These are phyloP conservation scores for Ceraclea dissimilis DNA, from an alignment of 2,888 invertebrate species.

Conservation along the genomic window DNA sequence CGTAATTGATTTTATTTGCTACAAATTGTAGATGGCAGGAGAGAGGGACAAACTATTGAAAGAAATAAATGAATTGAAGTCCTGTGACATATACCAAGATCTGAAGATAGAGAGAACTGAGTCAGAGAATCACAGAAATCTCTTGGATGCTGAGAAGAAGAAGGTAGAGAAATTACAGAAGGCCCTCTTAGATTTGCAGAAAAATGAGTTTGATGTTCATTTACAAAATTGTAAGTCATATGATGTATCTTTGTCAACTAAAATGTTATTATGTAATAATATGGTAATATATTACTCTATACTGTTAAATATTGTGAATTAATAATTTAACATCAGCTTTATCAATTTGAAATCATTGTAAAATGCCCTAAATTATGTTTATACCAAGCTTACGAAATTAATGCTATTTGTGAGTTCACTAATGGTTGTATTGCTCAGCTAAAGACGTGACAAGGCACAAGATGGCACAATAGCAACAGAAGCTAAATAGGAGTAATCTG, in stretches of 20 bases:
- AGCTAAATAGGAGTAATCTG: too few species aligned
- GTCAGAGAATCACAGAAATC: conserved; percentile 42
- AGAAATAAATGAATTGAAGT: conserved; percentile 49
- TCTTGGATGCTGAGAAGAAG: conserved; percentile 42
- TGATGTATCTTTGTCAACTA: not conserved
- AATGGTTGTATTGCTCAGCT: too few species aligned
- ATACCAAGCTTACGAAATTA: too few species aligned
- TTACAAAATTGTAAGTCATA: conserved; percentile 25
- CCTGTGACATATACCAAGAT: conserved; percentile 41
- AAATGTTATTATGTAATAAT: too few species aligned
- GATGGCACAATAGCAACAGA: too few species aligned
- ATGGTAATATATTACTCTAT: too few species aligned
- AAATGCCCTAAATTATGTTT: too few species aligned
- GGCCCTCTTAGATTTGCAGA: conserved; percentile 49
- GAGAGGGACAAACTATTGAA: conserved; percentile 51
- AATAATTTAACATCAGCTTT: too few species aligned
- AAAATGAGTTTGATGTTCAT: conserved; percentile 34
- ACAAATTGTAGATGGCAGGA: conserved; percentile 46
- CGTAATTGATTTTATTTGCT: not conserved
- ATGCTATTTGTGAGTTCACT: too few species aligned
- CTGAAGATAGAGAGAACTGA: conserved; percentile 48
- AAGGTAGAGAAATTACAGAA: conserved; percentile 49
- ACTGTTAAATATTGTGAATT: too few species aligned
- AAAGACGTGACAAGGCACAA: too few species aligned
- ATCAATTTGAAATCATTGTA: too few species aligned